Evolutionary conservation across 2,797 vertebrate species (phyloP), one percentile per base, ranked within the genome.

Genomic region (Lutjanus argentimaculatus): DNA sequence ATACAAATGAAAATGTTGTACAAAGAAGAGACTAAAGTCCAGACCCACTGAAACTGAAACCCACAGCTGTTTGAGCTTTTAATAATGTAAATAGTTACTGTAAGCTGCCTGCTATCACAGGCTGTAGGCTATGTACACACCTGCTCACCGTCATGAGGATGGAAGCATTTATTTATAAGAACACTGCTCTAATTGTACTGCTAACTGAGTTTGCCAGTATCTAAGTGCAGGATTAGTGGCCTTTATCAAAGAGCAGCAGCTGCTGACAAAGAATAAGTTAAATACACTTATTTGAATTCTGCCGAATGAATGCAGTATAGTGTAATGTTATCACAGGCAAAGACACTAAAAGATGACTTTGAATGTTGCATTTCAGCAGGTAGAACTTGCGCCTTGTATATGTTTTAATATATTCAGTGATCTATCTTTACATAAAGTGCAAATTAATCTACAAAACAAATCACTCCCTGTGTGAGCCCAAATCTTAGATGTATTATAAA

Each of bases 1-100:
- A 19, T 11, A 57, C 16, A 30, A 69, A 57, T 45, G 10, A 30
- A 30, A 51, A n/a, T 40, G 7, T 36, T 36, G 17, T 36, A 21
- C 16, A 61, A 42, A 61, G 15, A 36, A 42, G 16, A 1, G 36
- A 59, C 4, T 3, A 30, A 6, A 57, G 56, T 5, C 30, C 30
- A 36, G 30, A 36, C 4, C 40, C 7, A 7, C 40, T 43, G 57
- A 36, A 57, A 22, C n/a, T 6, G 6, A 48, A 16, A 22, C 1
- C 58, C 8, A n/a, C 36, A n/a, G 58, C 58, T 42, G 36, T 36
- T 40, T 59, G 58, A 61, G 22, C 19, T 63, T 63, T 63, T 46
- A 21, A 62, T 45, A 63, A 22, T 10, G 6, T 52, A 13, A 52
- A 36, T 13, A 65, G 64, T 36, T 51, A 36, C 6, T 13, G 25